Percentiles rank a stretch among this genome's conserved stretches.
These are phyloP conservation scores for Nemotelus nigrinus DNA, from an alignment of 2,888 invertebrate genomes.

Conservation along the genomic window DNA sequence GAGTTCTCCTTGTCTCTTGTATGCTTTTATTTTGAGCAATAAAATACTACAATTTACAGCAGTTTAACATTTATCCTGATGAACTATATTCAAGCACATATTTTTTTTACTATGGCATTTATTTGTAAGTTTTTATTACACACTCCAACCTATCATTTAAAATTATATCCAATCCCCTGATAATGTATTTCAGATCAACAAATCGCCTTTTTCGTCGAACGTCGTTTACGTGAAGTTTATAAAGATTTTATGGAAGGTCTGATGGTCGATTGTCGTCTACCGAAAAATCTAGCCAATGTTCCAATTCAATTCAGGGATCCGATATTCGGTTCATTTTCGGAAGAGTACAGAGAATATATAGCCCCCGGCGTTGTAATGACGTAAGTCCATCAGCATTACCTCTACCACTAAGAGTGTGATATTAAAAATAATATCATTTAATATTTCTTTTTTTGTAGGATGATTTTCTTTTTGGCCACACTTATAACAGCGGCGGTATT, in stretches of 20 bases:
- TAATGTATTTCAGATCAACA: constrained; percentile 76
- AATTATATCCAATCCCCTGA: not conserved
- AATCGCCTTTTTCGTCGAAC: constrained; percentile 78
- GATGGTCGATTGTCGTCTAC: constrained; percentile 73
- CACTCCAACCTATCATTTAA: too few species aligned
- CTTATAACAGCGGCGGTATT: constrained; percentile 85
- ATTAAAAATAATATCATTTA: not conserved
- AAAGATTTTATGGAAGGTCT: constrained; percentile 72
- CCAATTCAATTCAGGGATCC: constrained; percentile 77
- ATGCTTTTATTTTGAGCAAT: too few species aligned
- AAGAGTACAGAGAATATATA: constrained; percentile 82
- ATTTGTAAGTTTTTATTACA: not conserved
- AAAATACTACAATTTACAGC: too few species aligned
- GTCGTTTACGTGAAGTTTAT: constrained; percentile 75
- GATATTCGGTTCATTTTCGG: constrained; percentile 74
- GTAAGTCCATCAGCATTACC: constrained; percentile 67
- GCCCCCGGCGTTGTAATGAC: constrained; percentile 85
- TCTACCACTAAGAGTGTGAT: constrained; percentile 50
- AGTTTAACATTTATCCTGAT: too few species aligned
- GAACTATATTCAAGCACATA: too few species aligned
- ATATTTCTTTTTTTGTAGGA: constrained; percentile 67
- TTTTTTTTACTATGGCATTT: constrained; percentile 50
- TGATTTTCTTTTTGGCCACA: constrained; percentile 86
- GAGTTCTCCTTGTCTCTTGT: too few species aligned
- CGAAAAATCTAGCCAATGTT: constrained; percentile 68